These are phyloP conservation scores for Sisor rabdophorus DNA, from an alignment of 2,113 vertebrate species.

Conservation along the genomic window DNA sequence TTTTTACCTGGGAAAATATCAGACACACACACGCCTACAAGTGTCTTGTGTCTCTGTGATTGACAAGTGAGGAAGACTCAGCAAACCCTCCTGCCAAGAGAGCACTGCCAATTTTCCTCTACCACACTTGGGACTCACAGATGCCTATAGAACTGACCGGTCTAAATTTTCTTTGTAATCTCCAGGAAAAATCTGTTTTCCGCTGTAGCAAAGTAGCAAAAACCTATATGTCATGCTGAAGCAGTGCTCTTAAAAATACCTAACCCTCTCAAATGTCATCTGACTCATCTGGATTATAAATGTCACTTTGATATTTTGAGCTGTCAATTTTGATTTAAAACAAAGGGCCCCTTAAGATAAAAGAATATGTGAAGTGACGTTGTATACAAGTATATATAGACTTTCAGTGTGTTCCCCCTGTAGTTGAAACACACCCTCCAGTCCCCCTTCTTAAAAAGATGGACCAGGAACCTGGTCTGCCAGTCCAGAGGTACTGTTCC, in stretches of 20 bases:
- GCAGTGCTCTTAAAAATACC: not conserved
- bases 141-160: not conserved
- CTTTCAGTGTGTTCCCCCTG: no score
- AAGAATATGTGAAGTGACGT: not conserved
- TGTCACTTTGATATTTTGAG: not conserved
- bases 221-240: constrained; percentile 18
- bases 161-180: not conserved
- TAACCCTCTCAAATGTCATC: not conserved
- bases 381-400: no score
- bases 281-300: not conserved
- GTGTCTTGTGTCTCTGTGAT: not conserved
- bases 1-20: not conserved
- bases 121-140: not conserved
- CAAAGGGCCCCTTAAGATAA: not conserved
- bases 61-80: not conserved
- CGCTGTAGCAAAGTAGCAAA: constrained; percentile 12
- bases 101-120: not conserved
- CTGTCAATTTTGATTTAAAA: not conserved
- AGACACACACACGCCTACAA: not conserved
- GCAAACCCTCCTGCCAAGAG: not conserved
- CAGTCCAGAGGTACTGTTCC: no score
- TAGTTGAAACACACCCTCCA: no score
- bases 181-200: constrained; percentile 15
- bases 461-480: no score
- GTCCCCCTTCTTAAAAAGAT: no score